These are phyloP conservation scores for Lophura swinhoii DNA, from an alignment of 2,797 vertebrate genomes.

Conservation along the genomic window DNA sequence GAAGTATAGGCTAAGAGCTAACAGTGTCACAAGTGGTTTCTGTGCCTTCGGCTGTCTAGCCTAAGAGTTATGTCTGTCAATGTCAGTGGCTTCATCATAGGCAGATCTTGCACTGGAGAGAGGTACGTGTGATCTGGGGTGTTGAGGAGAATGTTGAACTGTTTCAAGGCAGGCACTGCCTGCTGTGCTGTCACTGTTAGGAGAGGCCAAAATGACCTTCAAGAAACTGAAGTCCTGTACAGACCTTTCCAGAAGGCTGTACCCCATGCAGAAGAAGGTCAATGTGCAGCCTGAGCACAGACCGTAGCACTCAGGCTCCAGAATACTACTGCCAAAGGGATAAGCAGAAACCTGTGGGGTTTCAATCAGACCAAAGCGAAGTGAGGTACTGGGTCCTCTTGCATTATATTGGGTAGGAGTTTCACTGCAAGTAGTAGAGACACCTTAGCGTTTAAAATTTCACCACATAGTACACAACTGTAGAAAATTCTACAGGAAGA, in stretches of 20 bases:
- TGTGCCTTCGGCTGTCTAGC: neutral
- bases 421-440: neutral
- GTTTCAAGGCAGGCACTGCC: fast-evolving
- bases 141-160: neutral
- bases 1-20: neutral
- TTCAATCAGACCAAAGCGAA: neutral
- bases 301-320: fast-evolving
- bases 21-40: neutral
- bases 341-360: neutral
- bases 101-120: fast-evolving
- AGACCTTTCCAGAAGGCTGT: neutral
- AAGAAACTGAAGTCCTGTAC: neutral
- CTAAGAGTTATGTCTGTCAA: neutral
- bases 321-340: neutral
- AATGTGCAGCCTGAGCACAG: fast-evolving
- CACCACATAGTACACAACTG: neutral
- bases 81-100: neutral
- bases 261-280: neutral
- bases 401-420: neutral
- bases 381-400: neutral
- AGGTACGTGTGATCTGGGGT: neutral
- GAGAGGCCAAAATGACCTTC: neutral
- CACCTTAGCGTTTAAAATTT: neutral
- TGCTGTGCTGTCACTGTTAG: neutral
- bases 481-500: neutral